Conservation (phyloP, 2,888 invertebrate genomes). For the Argyra leucocephala region DNA sequence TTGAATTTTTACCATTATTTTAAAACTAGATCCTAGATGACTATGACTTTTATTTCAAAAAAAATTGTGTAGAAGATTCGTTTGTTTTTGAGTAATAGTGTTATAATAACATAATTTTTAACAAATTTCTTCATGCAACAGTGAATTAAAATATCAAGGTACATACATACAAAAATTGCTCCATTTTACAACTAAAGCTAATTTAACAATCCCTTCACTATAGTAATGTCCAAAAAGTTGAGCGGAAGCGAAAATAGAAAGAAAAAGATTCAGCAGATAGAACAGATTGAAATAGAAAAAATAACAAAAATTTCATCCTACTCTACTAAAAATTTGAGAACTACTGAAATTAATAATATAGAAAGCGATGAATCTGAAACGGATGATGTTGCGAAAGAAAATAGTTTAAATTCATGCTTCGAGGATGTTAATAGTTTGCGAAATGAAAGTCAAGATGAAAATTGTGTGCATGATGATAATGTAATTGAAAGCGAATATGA, state of each 20-base stretch:
- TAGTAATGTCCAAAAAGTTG: not conserved
- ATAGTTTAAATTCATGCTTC: conserved; percentile 8
- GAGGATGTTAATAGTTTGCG: not conserved
- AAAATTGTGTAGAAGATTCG: not conserved
- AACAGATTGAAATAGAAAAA: conserved; percentile 7
- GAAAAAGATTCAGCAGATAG: not conserved
- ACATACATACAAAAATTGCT: no score
- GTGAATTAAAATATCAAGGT: conserved; percentile 8
- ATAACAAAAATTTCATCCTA: conserved; percentile 11
- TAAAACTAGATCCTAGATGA: no score
- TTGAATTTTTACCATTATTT: no score
- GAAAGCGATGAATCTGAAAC: conserved; percentile 8
- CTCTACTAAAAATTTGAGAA: conserved; percentile 11
- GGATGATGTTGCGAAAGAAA: conserved; percentile 7
- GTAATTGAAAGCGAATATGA: conserved; percentile 7
- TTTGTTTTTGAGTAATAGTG: conserved; percentile 7
- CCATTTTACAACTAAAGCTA: not conserved
- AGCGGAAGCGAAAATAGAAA: conserved; percentile 3
- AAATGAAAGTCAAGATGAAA: conserved; percentile 9
- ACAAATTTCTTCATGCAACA: conserved; percentile 7
- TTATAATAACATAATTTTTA: conserved; percentile 9
- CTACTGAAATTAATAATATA: conserved; percentile 10
- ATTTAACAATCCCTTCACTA: not conserved
- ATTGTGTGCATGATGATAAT: conserved; percentile 7
- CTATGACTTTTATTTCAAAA: conserved; percentile 9